Percentiles rank a stretch among this genome's conserved stretches.
phyloP scores from a whole-genome alignment of 2,113 vertebrate genomes.

The Candoia aspera region DNA sequence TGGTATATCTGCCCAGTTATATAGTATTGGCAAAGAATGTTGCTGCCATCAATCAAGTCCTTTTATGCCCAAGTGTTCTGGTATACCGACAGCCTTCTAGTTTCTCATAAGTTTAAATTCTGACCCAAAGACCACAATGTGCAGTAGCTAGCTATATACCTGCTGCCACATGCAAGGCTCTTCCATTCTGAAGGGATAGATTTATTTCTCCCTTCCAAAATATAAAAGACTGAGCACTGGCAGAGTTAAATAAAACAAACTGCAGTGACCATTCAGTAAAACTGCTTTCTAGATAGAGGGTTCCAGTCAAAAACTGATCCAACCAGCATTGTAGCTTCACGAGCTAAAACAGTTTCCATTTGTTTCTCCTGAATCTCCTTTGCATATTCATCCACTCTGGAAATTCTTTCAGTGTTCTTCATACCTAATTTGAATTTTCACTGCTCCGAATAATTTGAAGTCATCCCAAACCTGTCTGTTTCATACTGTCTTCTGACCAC shows the following conservation, averaged over 20 bases:
- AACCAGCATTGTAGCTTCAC: not conserved
- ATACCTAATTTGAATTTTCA: not conserved
- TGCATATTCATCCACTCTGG: not conserved
- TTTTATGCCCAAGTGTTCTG: not conserved
- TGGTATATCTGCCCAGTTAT: not conserved
- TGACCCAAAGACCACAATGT: not conserved
- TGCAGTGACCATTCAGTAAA: not conserved
- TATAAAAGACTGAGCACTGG: not conserved
- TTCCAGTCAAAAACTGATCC: not conserved
- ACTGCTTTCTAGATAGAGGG: not conserved
- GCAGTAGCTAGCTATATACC: not conserved
- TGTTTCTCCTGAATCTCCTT: not conserved
- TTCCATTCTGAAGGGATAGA: not conserved
- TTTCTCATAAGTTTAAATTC: not conserved
- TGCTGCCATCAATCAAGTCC: not conserved
- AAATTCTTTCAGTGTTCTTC: not conserved
- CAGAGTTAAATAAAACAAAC: not conserved
- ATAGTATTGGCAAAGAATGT: not conserved
- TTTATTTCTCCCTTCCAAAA: not conserved
- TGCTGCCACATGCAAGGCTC: not conserved
- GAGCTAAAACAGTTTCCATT: not conserved
- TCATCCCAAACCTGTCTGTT: not conserved
- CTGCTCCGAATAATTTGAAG: not conserved
- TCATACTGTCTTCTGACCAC: not conserved
- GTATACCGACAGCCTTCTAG: not conserved